Evolutionary conservation across 2,113 vertebrate genomes (phyloP), one percentile per base, ranked within the genome.

Genomic region (Vimba vimba): DNA sequence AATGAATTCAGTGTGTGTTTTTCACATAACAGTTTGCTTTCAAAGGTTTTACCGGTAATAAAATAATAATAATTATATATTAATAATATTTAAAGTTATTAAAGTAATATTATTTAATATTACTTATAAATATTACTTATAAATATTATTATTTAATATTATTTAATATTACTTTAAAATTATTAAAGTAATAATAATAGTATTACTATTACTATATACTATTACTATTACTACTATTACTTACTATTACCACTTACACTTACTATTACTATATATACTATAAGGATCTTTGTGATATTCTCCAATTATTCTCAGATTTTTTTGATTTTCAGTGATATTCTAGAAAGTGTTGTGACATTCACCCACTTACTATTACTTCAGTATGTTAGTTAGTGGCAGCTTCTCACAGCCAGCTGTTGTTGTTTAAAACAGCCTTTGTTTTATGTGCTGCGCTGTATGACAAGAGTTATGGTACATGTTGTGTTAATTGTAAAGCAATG

Each of bases 391-490:
- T 43, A 43, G 43, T 43, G 9, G 3, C 43, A 50, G 4, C 45
- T 30, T 52, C 19, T 30, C 27, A 7, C 12, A 33, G 6, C 2
- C 50, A 78, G 36, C 68, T 73, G 36, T 73, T 71, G 33, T 36
- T 10, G 47, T 78, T 78, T 57, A 78, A 52, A 57, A 36, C 50
- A 59, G 52, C 52, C 6, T 59, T 79, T 59, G 52, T 59, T 79
- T 79, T 60, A 36, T 78, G 55, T 60, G 33, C 21, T 59, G 55
- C 25, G 33, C 21, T 4, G 13, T 17, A n/a, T 12, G 55, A 79
- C 23, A 60, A 78, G 52, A 57, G 50, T 78, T 59, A 59, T 57
- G 10, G 76, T 21, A 36, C 19, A 36, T 55, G 27, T 57, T 74
- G 43, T 74, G 71, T 15, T 74, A 25, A 74, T 47, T 45, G 69